phyloP scores from a whole-genome alignment of 1,140 invertebrate species.

The Drosophila hydei region DNA sequence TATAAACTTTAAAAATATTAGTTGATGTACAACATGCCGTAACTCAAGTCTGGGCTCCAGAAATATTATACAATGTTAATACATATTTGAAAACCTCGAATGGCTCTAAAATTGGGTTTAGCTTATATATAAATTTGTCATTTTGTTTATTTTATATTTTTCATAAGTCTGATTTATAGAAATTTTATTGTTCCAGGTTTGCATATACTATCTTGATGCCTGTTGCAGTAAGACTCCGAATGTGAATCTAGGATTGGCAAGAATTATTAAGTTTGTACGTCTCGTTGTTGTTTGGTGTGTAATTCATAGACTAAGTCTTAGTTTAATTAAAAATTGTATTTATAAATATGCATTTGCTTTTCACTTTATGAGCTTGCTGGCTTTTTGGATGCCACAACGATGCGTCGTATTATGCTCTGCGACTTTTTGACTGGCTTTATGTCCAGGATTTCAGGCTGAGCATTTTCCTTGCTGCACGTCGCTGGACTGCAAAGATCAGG shows the following conservation, averaged over 20 bases:
- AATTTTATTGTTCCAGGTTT: neutral
- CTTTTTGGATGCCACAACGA: constrained; percentile 61
- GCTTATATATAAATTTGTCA: no score
- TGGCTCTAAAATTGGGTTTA: no score
- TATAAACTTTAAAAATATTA: neutral
- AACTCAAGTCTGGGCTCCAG: no score
- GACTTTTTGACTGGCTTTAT: constrained; percentile 54
- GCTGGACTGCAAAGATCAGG: constrained; percentile 10
- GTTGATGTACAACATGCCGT: no score
- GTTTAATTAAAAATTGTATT: constrained; percentile 25
- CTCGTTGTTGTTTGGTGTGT: constrained; percentile 44
- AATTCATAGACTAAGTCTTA: constrained; percentile 37
- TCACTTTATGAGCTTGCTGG: constrained; percentile 19
- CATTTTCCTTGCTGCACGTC: constrained; percentile 51
- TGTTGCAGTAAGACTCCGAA: neutral
- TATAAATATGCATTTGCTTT: neutral
- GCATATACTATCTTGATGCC: neutral
- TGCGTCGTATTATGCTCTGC: constrained; percentile 57
- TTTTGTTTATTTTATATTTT: no score
- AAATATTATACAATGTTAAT: no score
- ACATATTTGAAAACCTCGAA: no score
- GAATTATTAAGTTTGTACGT: constrained; percentile 43
- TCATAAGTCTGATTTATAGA: no score
- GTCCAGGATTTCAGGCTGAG: constrained; percentile 35
- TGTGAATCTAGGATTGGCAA: constrained; percentile 11